phyloP scores from a whole-genome alignment of 2,888 invertebrate genomes.

The Aleiodes alternator region DNA sequence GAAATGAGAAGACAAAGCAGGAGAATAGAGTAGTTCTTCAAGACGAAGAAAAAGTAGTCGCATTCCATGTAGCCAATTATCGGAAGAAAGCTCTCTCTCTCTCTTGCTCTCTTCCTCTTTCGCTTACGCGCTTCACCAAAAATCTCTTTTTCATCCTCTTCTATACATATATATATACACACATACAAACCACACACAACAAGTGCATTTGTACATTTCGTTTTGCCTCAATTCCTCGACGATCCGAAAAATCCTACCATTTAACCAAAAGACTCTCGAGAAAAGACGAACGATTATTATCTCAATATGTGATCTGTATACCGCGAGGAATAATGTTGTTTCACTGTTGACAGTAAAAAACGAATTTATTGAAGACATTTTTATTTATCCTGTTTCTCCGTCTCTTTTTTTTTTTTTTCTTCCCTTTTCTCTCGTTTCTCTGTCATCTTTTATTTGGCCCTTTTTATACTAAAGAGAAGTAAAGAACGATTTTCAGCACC shows the following conservation, averaged over 20 bases:
- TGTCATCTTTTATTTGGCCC: background rate
- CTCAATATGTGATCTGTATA: conserved; percentile 35
- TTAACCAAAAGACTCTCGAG: background rate
- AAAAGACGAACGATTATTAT: conserved; percentile 28
- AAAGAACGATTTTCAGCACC: conserved; percentile 32
- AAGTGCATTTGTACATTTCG: conserved; percentile 25
- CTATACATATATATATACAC: background rate
- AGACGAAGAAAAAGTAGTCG: conserved; percentile 54
- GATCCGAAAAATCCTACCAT: conserved; percentile 24
- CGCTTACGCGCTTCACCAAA: conserved; percentile 53
- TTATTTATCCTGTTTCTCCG: background rate
- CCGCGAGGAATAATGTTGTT: conserved; percentile 30
- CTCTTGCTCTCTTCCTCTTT: conserved; percentile 32
- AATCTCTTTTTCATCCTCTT: conserved; percentile 16
- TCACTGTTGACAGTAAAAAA: conserved; percentile 28
- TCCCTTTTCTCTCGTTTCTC: too few species aligned
- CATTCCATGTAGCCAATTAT: conserved; percentile 63
- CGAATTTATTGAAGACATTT: conserved; percentile 25
- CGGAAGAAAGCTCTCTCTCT: conserved; percentile 56
- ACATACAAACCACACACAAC: background rate
- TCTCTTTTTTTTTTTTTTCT: background rate
- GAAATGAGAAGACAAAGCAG: conserved; percentile 9
- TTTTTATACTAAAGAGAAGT: conserved; percentile 1
- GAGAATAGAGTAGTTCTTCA: conserved; percentile 38
- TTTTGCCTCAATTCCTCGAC: conserved; percentile 1